Conservation (phyloP, 2,888 invertebrate species). For the Corbicula japonica region DNA sequence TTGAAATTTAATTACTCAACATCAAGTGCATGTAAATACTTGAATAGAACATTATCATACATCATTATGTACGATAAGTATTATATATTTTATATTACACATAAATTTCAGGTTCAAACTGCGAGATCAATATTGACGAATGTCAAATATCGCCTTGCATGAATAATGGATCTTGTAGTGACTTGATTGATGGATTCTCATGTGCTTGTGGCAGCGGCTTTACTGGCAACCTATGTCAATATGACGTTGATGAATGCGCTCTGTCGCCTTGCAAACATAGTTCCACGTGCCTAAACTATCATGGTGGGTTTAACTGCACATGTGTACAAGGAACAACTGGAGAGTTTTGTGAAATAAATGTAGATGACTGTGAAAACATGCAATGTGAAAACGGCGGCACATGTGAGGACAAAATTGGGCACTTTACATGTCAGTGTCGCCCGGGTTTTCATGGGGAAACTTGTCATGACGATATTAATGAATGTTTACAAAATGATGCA, state of each 20-base stretch:
- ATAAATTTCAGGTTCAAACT: slow-evolving; percentile 57
- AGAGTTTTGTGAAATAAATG: slow-evolving; percentile 59
- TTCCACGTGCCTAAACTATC: slow-evolving; percentile 35
- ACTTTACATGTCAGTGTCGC: slow-evolving; percentile 23
- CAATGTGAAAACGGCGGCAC: slow-evolving; percentile 66
- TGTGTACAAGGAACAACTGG: slow-evolving; percentile 67
- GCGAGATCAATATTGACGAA: slow-evolving; percentile 65
- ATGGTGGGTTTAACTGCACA: slow-evolving; percentile 57
- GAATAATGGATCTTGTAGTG: slow-evolving; percentile 42
- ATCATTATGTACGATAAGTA: no score
- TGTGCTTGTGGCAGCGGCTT: slow-evolving; percentile 39
- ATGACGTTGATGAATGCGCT: slow-evolving; percentile 42
- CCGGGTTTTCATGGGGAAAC: slow-evolving; percentile 30
- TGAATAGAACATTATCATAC: no score
- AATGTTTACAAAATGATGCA: slow-evolving; percentile 30
- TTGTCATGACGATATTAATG: slow-evolving; percentile 61
- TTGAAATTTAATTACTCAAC: no score
- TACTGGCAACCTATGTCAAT: slow-evolving; percentile 23
- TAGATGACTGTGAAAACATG: slow-evolving; percentile 64
- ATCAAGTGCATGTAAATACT: no score
- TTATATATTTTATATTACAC: no score
- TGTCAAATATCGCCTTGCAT: slow-evolving; percentile 42
- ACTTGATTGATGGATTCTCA: slow-evolving; percentile 25
- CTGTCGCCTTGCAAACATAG: slow-evolving; percentile 39
- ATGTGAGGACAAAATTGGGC: slow-evolving; percentile 29